Base-by-base conservation (phyloP, 1,140 invertebrate genomes). In the Aphaenogaster floridana region DNA sequence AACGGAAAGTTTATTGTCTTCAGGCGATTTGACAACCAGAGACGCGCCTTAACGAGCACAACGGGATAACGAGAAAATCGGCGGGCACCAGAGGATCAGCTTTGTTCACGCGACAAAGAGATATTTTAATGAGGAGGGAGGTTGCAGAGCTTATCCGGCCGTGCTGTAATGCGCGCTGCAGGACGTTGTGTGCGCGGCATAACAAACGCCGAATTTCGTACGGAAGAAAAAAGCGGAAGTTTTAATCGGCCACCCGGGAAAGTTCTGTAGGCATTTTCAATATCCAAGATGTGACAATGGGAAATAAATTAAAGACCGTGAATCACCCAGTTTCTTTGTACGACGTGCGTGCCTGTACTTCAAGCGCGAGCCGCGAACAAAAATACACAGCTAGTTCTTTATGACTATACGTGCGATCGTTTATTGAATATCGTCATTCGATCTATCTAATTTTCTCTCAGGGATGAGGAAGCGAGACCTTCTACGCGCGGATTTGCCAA, bases 31-130 rank as follows among this genome's bases (percentile, higher is more conserved):
- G 45, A 50, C 36, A 39, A 66, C 13, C 2, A 39, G 17, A 21
- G 48, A 69, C 61, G 21, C 21, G 72, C 36, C 52, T 54, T 84
- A 61, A 89, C 50, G 34, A 48, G 72, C 80, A 88, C 54, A 90
- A 90, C 54, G 79, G 68, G 36, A 74, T 74, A 88, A 84, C 80
- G 80, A 84, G 74, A 90, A 61, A 54, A 90, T 76, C 13, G 36
- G 11, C 45, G 11, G 9, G 13, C 28, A 52, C 36, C 45, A 59
- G 84, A 81, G 83, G 52, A 76, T 87, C 63, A 66, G 83, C 89
- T 91, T 91, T 91, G 90, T 91, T 84, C 57, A 15, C 50, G 59
- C 39, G 68, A 92, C 91, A 92, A 92, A 89, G 90, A 84, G 63
- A 87, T 69, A 77, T 90, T 92, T 92, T 90, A 92, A 92, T 88